A percentile compares a stretch with the other conserved stretches of the same genome.
Conservation (phyloP, 1,140 invertebrate genomes). For the Nymphalis io region DNA sequence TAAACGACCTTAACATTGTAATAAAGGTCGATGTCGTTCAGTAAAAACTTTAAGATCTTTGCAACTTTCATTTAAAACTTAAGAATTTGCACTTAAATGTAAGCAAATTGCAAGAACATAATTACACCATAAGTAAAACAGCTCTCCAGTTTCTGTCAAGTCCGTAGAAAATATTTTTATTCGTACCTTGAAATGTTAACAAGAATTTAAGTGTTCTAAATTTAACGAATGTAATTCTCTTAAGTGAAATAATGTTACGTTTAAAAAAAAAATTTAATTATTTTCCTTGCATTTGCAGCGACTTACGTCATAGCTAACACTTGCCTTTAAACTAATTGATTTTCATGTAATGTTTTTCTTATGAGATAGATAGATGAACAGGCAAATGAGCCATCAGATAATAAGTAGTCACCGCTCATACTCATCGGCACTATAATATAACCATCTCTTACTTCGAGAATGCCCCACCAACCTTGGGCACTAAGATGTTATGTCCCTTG, state of each 20-base stretch:
- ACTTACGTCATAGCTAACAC: no score
- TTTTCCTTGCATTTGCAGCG: not conserved
- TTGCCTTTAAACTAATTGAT: no score
- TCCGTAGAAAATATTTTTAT: slow-evolving; percentile 6
- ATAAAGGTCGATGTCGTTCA: no score
- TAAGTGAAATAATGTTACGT: not conserved
- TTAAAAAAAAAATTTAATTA: not conserved
- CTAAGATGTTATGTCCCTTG: no score
- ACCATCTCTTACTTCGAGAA: no score
- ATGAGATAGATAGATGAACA: no score
- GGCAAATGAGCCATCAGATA: no score
- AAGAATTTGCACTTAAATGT: not conserved
- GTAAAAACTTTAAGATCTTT: not conserved
- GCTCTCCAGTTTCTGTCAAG: not conserved
- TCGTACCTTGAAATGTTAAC: not conserved
- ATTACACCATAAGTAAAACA: slow-evolving; percentile 7
- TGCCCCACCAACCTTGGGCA: no score
- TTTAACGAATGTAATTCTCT: not conserved
- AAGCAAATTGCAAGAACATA: not conserved
- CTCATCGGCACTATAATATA: no score
- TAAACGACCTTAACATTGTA: slow-evolving; percentile 4
- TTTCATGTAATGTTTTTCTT: no score
- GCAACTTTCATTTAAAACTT: not conserved
- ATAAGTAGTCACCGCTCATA: no score
- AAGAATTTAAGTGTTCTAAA: slow-evolving; percentile 10